A percentile compares a stretch with the other conserved stretches of the same genome.
Evolutionary conservation across 2,888 invertebrate genomes (phyloP).

Genomic region (Erebia palarica): DNA sequence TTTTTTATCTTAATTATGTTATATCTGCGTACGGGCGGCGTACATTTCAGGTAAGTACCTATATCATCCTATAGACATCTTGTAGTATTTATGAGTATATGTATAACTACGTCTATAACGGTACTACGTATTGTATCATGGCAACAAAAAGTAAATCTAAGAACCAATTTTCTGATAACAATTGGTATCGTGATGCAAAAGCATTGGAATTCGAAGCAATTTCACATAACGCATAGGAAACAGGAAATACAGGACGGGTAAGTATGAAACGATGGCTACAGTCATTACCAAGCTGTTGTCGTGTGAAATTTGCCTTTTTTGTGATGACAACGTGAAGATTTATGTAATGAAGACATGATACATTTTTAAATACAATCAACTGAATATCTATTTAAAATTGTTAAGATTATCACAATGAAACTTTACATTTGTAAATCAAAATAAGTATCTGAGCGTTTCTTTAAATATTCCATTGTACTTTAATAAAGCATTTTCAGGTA

Average conservation of each 20-base stretch:
- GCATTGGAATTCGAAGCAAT: constrained; percentile 67
- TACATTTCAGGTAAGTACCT: too few species aligned
- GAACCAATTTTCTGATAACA: constrained; percentile 66
- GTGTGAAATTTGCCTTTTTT: constrained; percentile 58
- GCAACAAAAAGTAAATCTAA: constrained; percentile 63
- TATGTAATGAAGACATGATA: constrained; percentile 45
- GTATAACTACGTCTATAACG: too few species aligned
- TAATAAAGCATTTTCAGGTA: too few species aligned
- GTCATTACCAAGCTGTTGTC: constrained; percentile 55
- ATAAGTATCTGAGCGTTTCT: too few species aligned
- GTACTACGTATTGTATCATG: constrained; percentile 6
- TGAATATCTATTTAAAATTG: background rate
- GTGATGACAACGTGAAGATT: constrained; percentile 31
- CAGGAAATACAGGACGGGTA: constrained; percentile 74
- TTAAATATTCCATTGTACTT: too few species aligned
- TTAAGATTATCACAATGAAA: too few species aligned
- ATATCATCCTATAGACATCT: background rate
- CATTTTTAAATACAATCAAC: background rate
- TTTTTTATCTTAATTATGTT: too few species aligned
- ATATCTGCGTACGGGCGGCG: too few species aligned
- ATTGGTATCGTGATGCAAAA: constrained; percentile 46
- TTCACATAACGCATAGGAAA: constrained; percentile 66
- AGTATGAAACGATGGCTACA: constrained; percentile 53
- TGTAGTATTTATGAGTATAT: background rate
- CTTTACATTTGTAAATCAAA: too few species aligned